These are phyloP conservation scores for Cervus canadensis DNA, from an alignment of 2,113 vertebrate species.

Conservation along the genomic window DNA sequence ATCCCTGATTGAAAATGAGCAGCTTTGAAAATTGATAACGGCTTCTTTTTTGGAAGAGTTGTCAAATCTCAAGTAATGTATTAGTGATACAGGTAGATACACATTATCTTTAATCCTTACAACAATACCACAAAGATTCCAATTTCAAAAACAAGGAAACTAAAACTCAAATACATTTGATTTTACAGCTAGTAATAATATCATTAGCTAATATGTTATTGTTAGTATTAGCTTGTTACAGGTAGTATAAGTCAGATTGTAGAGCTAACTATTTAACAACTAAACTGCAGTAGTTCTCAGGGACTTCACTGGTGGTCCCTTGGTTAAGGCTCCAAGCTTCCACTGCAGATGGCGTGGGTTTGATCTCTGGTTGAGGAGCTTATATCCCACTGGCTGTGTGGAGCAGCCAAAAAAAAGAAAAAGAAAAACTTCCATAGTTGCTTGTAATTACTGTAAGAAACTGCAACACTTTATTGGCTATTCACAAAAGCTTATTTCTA, in stretches of 20 bases:
- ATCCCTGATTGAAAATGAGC: neutral
- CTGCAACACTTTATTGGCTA: neutral
- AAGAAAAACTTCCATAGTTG: neutral
- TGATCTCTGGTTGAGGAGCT: neutral
- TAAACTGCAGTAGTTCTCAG: neutral
- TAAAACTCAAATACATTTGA: neutral
- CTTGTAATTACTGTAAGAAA: neutral
- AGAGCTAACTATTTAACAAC: neutral
- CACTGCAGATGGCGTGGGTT: neutral
- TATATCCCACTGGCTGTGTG: neutral
- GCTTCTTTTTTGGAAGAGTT: neutral
- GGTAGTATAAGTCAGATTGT: neutral
- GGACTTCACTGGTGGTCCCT: neutral
- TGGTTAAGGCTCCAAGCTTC: neutral
- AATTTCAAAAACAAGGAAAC: constrained; percentile 28
- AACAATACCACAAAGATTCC: neutral
- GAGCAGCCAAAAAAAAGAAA: neutral
- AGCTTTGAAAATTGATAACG: neutral
- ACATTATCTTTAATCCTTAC: neutral
- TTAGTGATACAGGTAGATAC: neutral
- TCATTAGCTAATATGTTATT: neutral
- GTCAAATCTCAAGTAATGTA: neutral
- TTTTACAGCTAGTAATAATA: neutral
- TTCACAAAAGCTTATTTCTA: neutral
- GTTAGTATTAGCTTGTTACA: neutral